Conservation (phyloP, 2,113 vertebrate genomes). For the human region DNA sequence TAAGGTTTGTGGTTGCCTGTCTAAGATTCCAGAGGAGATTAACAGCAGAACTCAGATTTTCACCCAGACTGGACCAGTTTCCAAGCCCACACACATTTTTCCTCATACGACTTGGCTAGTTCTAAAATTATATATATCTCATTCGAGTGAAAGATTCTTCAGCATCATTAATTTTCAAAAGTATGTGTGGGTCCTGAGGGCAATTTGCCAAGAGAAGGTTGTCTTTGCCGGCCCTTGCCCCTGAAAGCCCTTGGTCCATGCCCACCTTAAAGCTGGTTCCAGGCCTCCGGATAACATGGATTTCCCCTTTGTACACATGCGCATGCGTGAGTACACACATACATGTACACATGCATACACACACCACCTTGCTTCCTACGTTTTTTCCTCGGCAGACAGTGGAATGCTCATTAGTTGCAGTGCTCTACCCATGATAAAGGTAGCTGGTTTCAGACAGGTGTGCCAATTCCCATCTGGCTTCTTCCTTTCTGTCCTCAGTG, state of each 20-base stretch:
- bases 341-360: background rate
- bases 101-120: background rate
- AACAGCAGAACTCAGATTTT: background rate
- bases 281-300: background rate
- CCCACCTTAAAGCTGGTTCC: background rate
- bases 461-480: background rate
- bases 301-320: background rate
- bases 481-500: background rate
- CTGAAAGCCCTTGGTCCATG: background rate
- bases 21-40: background rate
- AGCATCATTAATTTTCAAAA: constrained; percentile 15
- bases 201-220: background rate
- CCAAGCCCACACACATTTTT: background rate
- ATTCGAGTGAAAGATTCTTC: background rate
- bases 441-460: background rate
- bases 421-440: background rate
- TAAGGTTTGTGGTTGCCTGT: background rate
- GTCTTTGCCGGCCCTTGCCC: background rate
- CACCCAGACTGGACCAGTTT: background rate
- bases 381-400: background rate
- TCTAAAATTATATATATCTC: background rate
- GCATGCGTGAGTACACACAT: background rate
- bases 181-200: background rate
- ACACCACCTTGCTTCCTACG: background rate
- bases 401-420: background rate